Conservation (phyloP, 2,888 invertebrate genomes). For the Oscheius onirici region DNA sequence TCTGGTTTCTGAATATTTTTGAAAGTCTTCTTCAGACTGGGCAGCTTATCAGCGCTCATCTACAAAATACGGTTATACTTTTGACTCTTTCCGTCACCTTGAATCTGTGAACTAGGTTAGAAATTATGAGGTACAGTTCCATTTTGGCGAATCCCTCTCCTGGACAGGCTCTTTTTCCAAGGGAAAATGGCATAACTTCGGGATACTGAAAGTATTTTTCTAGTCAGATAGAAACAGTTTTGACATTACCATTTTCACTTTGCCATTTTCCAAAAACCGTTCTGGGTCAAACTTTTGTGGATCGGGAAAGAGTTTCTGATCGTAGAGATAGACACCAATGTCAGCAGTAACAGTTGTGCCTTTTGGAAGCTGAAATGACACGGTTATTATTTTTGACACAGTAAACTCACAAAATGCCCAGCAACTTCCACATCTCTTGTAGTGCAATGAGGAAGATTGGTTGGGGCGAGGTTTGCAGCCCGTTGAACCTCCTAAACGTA, state of each 20-base stretch:
- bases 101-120: constrained; percentile 39
- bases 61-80: too few species aligned
- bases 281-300: constrained; percentile 58
- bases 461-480: constrained; percentile 38
- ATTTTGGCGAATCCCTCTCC: constrained; percentile 41
- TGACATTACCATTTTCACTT: constrained; percentile 38
- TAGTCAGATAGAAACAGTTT: too few species aligned
- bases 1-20: constrained; percentile 11
- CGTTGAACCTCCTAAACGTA: constrained; percentile 44
- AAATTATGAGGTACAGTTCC: constrained; percentile 36
- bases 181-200: constrained; percentile 37
- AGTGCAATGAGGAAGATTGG: constrained; percentile 42
- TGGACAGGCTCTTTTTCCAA: constrained; percentile 37
- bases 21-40: constrained; percentile 25
- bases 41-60: constrained; percentile 17
- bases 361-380: constrained; percentile 8
- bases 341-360: constrained; percentile 10
- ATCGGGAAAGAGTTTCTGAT: constrained; percentile 48
- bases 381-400: neutral
- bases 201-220: constrained; percentile 11
- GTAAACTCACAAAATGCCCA: constrained; percentile 27
- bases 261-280: constrained; percentile 59
- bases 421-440: constrained; percentile 37
- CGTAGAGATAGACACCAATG: neutral
- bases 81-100: constrained; percentile 24